These are phyloP conservation scores for Diaphora mendica DNA, from an alignment of 2,888 invertebrate genomes.

Conservation along the genomic window DNA sequence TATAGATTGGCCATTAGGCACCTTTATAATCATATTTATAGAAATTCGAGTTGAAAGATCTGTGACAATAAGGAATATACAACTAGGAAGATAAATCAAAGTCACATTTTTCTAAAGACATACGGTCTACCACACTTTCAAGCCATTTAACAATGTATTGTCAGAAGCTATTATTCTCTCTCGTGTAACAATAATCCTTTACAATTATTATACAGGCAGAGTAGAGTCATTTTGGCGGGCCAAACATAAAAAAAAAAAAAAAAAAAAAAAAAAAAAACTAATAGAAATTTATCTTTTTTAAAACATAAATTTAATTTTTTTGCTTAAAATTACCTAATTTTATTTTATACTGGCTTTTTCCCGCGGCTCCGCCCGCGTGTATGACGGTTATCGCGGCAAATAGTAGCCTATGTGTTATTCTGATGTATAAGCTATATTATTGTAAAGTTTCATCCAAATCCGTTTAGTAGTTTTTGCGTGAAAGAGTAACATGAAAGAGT, in stretches of 20 bases:
- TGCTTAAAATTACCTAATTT: neutral
- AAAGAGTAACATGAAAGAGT: too few species aligned
- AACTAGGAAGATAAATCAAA: slow-evolving; percentile 13
- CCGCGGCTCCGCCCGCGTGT: too few species aligned
- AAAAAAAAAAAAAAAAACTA: too few species aligned
- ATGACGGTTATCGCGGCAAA: too few species aligned
- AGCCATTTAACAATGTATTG: slow-evolving; percentile 20
- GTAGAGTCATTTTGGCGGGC: too few species aligned
- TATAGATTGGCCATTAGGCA: too few species aligned
- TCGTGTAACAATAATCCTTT: slow-evolving; percentile 13
- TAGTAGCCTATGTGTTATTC: too few species aligned
- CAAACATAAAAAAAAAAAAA: too few species aligned
- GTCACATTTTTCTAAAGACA: slow-evolving; percentile 17
- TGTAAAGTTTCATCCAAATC: too few species aligned
- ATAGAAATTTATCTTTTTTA: neutral
- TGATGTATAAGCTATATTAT: too few species aligned
- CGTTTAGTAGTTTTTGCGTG: too few species aligned
- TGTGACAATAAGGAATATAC: slow-evolving; percentile 8
- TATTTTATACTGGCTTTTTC: neutral
- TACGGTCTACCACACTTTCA: slow-evolving; percentile 18
- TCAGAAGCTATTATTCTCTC: slow-evolving; percentile 17
- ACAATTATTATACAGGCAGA: too few species aligned
- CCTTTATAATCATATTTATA: neutral
- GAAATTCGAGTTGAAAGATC: slow-evolving; percentile 8
- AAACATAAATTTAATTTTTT: neutral